phyloP scores from a whole-genome alignment of 2,888 invertebrate genomes.

The Habrosyne pyritoides region DNA sequence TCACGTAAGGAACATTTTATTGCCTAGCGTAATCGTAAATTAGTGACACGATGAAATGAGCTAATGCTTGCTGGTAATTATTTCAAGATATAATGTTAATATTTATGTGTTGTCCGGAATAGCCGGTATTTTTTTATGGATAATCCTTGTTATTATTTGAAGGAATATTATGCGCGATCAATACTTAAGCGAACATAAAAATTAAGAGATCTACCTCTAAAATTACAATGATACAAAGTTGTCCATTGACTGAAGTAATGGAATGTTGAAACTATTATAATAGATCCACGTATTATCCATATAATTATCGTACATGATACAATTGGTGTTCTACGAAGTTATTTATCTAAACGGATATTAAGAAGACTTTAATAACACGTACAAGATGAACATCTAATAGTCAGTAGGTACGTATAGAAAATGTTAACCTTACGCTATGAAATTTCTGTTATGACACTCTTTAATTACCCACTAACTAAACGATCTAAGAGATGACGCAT shows the following conservation, averaged over 20 bases:
- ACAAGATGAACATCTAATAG: slow-evolving; percentile 28
- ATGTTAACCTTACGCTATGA: slow-evolving; percentile 37
- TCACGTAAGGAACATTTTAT: slow-evolving; percentile 35
- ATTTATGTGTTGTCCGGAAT: no score
- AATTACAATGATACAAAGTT: neutral
- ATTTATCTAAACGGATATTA: slow-evolving; percentile 12
- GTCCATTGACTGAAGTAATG: neutral
- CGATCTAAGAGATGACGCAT: slow-evolving; percentile 89
- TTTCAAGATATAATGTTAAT: neutral
- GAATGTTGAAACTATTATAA: neutral
- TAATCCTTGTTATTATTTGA: neutral
- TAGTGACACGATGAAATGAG: slow-evolving; percentile 23
- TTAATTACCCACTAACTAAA: slow-evolving; percentile 11
- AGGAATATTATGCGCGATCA: neutral
- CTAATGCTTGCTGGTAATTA: slow-evolving; percentile 8
- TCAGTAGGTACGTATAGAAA: slow-evolving; percentile 41
- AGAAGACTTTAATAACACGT: slow-evolving; percentile 16
- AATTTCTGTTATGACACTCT: slow-evolving; percentile 14
- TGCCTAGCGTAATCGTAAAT: slow-evolving; percentile 43
- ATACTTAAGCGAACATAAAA: neutral
- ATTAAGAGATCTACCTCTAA: neutral
- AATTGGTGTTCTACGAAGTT: slow-evolving; percentile 5
- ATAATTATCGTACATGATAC: neutral
- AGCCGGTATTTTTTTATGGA: no score
- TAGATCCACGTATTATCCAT: neutral